Percentiles rank a stretch among this genome's conserved stretches.
Conservation (phyloP, 2,888 invertebrate genomes). For the Drepanosiphum platanoidis region DNA sequence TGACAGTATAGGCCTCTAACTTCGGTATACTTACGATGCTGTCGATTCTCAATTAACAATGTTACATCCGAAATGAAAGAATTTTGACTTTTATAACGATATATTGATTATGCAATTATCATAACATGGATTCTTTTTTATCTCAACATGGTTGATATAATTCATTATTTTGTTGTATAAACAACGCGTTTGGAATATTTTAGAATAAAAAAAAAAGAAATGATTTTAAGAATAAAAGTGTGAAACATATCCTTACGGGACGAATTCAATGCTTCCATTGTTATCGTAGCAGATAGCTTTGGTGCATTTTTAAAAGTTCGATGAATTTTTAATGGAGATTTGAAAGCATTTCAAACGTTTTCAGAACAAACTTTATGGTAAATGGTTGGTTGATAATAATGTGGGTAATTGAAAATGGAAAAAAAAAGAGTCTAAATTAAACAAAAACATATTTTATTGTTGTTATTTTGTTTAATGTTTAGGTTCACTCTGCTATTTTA, state of each 20-base stretch:
- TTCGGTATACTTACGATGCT: too few relatives aligned
- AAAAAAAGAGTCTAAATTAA: conserved; percentile 18
- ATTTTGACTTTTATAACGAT: too few relatives aligned
- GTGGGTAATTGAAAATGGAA: conserved; percentile 7
- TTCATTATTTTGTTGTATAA: neutral
- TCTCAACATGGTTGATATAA: too few relatives aligned
- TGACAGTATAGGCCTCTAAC: too few relatives aligned
- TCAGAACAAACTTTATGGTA: conserved; percentile 14
- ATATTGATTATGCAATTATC: too few relatives aligned
- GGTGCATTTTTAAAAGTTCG: conserved; percentile 9
- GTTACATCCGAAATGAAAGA: too few relatives aligned
- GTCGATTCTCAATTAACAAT: too few relatives aligned
- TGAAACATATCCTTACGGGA: conserved; percentile 9
- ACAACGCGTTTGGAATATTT: conserved; percentile 20
- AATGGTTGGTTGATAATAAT: conserved; percentile 5
- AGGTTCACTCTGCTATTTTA: conserved; percentile 5
- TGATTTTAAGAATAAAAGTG: neutral
- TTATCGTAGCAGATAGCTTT: neutral
- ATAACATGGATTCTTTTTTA: too few relatives aligned
- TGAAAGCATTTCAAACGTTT: conserved; percentile 45
- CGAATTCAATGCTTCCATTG: conserved; percentile 32
- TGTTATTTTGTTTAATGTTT: conserved; percentile 24
- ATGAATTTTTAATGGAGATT: conserved; percentile 30
- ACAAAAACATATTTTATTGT: conserved; percentile 28
- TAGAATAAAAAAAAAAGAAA: conserved; percentile 10